A percentile compares a stretch with the other conserved stretches of the same genome.
phyloP scores from a whole-genome alignment of 1,140 invertebrate genomes.

The Drosophila watanabei region DNA sequence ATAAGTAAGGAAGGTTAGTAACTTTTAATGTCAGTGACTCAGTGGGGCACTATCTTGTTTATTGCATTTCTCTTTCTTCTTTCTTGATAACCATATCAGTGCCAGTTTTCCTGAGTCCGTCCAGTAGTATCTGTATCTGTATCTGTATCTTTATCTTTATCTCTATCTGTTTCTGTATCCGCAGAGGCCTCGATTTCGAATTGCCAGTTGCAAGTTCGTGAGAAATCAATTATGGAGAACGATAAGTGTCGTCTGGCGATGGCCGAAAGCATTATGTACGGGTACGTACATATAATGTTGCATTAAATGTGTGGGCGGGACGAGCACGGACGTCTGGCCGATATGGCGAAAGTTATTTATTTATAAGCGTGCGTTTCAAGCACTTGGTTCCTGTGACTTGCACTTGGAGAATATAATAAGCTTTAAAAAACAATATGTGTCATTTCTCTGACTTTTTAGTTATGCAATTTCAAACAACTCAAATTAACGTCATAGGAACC shows the following conservation, averaged over 20 bases:
- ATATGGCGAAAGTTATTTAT: slow-evolving; percentile 61
- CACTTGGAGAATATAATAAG: slow-evolving; percentile 17
- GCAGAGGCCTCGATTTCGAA: slow-evolving; percentile 27
- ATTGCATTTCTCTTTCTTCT: slow-evolving; percentile 38
- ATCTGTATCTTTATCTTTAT: too few species aligned
- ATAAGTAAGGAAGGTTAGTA: slow-evolving; percentile 65
- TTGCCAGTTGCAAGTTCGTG: slow-evolving; percentile 61
- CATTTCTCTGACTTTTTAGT: too few species aligned
- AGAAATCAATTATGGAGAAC: slow-evolving; percentile 67
- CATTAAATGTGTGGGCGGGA: slow-evolving; percentile 46
- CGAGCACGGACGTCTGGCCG: slow-evolving; percentile 47
- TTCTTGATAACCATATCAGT: slow-evolving; percentile 54
- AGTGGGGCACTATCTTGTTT: slow-evolving; percentile 60
- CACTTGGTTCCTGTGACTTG: slow-evolving; percentile 30
- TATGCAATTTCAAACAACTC: too few species aligned
- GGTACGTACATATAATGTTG: slow-evolving; percentile 12
- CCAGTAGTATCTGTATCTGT: neutral
- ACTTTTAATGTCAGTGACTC: slow-evolving; percentile 70
- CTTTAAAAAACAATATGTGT: too few species aligned
- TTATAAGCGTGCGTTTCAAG: slow-evolving; percentile 13
- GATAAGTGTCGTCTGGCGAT: slow-evolving; percentile 27
- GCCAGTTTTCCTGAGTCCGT: neutral
- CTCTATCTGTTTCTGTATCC: slow-evolving; percentile 4
- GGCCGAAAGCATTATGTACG: slow-evolving; percentile 17
- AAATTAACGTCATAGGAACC: too few species aligned